Evolutionary conservation across 2,888 invertebrate species (phyloP), one percentile per base, ranked within the genome.

Genomic region (Gasteruption jaculator): DNA sequence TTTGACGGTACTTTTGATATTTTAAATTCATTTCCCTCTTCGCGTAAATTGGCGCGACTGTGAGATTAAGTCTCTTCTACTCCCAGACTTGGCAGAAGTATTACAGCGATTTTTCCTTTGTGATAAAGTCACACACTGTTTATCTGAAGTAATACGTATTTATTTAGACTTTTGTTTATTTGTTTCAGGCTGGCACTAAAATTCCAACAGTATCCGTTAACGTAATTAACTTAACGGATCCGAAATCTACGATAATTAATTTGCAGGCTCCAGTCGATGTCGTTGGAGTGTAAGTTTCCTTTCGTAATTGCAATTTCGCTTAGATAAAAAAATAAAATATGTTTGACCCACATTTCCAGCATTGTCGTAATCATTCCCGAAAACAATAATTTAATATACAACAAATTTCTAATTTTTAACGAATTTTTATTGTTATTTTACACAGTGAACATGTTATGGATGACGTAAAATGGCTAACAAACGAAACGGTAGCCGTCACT

Each of bases 201-300:
- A 91, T 91, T 73, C 91, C 91, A 1, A 67, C 72, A 6, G 86
- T 89, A 3, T 74, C 75, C 10, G 68, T 90, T 15, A 79, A 77
- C 45, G 76, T 89, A 6, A 80, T 77, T 50, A 77, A 82, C 60
- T 68, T 86, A 5, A 50, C 49, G 52, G 60, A 45, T 54, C 52
- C 44, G 54, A 58, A 26, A 62, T 60, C 58, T 3, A 37, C 48
- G 34, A 21, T 53, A 41, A 44, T 58, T 15, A 39, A 48, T 29
- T 51, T 68, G 15, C 16, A 51, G 35, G 48, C 63, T 2, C 68
- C 67, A 0, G 22, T 39, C 8, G 57, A 61, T 20, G 41, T 53
- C n/a, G 54, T 61, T 19, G 59, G 59, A 20, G 39, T 18, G 65
- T 57, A 47, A 59, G 62, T 56, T 45, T n/a, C 35, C 2, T 1